phyloP scores from a whole-genome alignment of 2,888 invertebrate genomes.

The Lithophane leautieri region DNA sequence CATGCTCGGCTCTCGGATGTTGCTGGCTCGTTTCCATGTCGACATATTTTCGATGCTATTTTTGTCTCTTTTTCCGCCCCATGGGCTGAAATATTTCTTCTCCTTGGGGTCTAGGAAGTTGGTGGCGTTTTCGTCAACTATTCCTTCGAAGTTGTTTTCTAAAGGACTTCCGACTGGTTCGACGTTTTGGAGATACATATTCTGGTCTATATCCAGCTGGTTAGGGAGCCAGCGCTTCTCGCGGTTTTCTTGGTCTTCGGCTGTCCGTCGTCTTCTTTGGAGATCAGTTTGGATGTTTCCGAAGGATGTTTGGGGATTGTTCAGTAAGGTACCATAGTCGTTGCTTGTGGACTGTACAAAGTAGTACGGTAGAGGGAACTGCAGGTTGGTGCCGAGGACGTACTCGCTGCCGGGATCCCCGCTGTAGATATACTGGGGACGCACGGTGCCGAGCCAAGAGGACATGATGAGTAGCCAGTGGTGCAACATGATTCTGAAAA shows the following conservation, averaged over 20 bases:
- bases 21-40: constrained; percentile 83
- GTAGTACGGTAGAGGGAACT: constrained; percentile 77
- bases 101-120: constrained; percentile 69
- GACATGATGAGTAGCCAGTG: constrained; percentile 83
- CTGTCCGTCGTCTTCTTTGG: constrained; percentile 69
- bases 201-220: constrained; percentile 76
- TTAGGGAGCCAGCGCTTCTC: constrained; percentile 76
- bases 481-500: constrained; percentile 84
- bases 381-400: constrained; percentile 69
- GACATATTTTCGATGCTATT: constrained; percentile 78
- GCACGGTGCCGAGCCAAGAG: constrained; percentile 82
- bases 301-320: constrained; percentile 61
- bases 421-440: constrained; percentile 83
- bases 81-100: constrained; percentile 86
- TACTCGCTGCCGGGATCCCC: constrained; percentile 73
- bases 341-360: constrained; percentile 62
- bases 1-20: constrained; percentile 85
- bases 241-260: constrained; percentile 66
- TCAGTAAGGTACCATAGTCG: constrained; percentile 54
- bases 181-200: constrained; percentile 72
- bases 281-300: constrained; percentile 40
- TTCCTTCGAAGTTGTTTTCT: constrained; percentile 61
- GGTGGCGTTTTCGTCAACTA: constrained; percentile 72
- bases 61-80: constrained; percentile 84
- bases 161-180: constrained; percentile 67